phyloP scores from a whole-genome alignment of 2,113 vertebrate species.

The Gallinago media region DNA sequence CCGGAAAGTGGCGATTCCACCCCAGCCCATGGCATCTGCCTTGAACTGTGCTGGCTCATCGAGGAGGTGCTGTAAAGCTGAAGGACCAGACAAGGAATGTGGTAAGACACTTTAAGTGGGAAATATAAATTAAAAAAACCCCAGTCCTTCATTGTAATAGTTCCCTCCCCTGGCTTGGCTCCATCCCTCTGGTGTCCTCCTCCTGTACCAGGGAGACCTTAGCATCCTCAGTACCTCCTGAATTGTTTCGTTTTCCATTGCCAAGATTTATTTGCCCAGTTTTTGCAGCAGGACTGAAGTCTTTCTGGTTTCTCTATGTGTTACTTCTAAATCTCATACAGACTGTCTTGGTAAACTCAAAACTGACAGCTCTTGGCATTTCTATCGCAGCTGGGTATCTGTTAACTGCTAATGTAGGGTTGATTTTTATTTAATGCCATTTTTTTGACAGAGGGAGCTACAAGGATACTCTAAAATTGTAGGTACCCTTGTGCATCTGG shows the following conservation, averaged over 20 bases:
- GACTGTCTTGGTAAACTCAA: background rate
- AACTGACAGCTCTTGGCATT: background rate
- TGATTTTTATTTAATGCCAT: background rate
- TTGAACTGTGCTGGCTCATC: background rate
- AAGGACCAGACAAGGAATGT: background rate
- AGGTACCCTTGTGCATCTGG: background rate
- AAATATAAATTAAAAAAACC: background rate
- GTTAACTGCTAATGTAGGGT: background rate
- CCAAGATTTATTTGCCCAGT: background rate
- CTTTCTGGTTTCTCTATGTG: background rate
- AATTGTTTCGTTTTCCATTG: background rate
- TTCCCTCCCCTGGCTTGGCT: background rate
- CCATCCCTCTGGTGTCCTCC: background rate
- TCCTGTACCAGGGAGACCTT: background rate
- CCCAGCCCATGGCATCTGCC: background rate
- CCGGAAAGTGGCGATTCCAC: background rate
- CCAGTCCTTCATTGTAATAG: background rate
- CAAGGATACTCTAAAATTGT: background rate
- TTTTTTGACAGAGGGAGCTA: background rate
- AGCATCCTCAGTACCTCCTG: background rate
- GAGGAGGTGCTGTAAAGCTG: background rate
- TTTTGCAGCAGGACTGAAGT: background rate
- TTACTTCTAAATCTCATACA: background rate
- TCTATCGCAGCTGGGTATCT: background rate
- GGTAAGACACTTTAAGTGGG: background rate